Conservation (phyloP, 2,113 vertebrate species). For the Formicarius rufipectus region DNA sequence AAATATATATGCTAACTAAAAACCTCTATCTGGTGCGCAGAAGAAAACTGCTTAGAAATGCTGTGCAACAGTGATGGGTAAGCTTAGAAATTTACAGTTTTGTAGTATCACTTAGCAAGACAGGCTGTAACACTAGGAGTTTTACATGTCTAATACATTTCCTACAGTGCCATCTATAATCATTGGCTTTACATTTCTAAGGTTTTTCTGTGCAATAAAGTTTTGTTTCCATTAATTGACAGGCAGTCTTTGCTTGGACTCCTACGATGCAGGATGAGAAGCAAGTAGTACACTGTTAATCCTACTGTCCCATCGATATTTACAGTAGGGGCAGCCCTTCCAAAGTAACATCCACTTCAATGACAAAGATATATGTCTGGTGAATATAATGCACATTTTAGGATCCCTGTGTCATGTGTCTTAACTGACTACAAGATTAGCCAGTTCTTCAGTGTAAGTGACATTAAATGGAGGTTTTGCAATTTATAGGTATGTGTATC, state of each 20-base stretch:
- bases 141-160: neutral
- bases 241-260: neutral
- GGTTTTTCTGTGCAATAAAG: neutral
- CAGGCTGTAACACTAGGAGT: neutral
- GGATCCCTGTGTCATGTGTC: neutral
- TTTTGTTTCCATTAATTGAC: neutral
- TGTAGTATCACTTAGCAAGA: neutral
- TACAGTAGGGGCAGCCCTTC: neutral
- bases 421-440: neutral
- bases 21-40: neutral
- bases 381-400: neutral
- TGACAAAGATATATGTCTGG: neutral
- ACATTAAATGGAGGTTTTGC: neutral
- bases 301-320: too few relatives aligned
- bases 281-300: neutral
- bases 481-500: neutral
- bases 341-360: neutral
- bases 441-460: neutral
- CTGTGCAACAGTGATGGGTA: neutral
- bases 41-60: slow-evolving; percentile 13
- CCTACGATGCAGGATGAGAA: neutral
- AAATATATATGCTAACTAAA: slow-evolving; percentile 1
- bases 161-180: neutral
- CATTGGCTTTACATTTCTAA: neutral
- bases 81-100: neutral